phyloP scores from a whole-genome alignment of 2,888 invertebrate species.

The Chrysodeixis includens region DNA sequence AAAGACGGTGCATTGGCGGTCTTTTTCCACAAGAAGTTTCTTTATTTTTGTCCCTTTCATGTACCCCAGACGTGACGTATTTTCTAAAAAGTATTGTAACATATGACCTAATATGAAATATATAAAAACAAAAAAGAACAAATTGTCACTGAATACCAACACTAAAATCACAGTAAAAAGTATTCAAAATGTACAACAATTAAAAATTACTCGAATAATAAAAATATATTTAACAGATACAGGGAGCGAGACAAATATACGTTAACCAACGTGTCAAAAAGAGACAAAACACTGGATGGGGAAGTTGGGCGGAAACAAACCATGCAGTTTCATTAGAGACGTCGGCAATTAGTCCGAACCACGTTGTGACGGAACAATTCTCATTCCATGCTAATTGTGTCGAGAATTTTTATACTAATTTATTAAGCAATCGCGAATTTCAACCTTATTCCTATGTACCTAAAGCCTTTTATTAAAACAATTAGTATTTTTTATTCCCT shows the following conservation, averaged over 20 bases:
- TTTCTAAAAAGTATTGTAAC: too few species aligned
- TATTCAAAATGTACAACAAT: slow-evolving; percentile 9
- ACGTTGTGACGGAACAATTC: slow-evolving; percentile 57
- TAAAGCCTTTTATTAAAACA: slow-evolving; percentile 6
- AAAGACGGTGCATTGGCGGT: too few species aligned
- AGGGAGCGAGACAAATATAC: slow-evolving; percentile 20
- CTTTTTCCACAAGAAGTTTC: too few species aligned
- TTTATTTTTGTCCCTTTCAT: too few species aligned
- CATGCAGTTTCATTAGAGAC: slow-evolving; percentile 69
- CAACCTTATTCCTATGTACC: slow-evolving; percentile 5
- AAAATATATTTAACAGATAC: slow-evolving; percentile 30
- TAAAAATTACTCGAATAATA: slow-evolving; percentile 36
- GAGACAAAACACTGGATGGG: slow-evolving; percentile 58
- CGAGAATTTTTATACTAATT: slow-evolving; percentile 42
- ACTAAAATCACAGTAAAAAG: neutral
- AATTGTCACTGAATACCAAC: too few species aligned
- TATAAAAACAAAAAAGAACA: too few species aligned
- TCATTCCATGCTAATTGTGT: slow-evolving; percentile 58
- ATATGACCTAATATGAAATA: too few species aligned
- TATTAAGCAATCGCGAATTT: slow-evolving; percentile 33
- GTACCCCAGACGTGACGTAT: too few species aligned
- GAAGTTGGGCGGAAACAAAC: slow-evolving; percentile 67
- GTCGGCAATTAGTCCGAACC: slow-evolving; percentile 64
- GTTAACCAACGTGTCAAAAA: slow-evolving; percentile 32
- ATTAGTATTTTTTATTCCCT: slow-evolving; percentile 11